Base-by-base conservation (phyloP, 2,113 vertebrate genomes). In the Sylvilagus bachmani region DNA sequence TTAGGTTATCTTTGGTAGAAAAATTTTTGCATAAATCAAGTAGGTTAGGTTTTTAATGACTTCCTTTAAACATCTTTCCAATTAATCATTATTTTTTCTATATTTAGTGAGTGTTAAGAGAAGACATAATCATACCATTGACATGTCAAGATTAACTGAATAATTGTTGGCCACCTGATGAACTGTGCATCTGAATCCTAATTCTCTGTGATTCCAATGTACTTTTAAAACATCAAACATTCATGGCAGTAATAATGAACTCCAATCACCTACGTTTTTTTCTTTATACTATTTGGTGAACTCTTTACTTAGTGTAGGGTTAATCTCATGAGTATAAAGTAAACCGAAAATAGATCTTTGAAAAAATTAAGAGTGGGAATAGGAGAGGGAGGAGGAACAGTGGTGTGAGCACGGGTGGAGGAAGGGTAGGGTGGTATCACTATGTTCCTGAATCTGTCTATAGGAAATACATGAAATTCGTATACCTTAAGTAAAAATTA, bases 81-180 rank as follows among this genome's bases (percentile, higher is more conserved):
- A 87, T 77, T 71, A 87, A 77, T 67, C 25, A 79, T 70, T 94
- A 91, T 58, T 66, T 83, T 92, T 87, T 25, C 69, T 95, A 27
- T 67, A 90, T 74, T 55, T 93, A 82, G 80, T 71, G 70, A 75
- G 1, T 58, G 31, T 55, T 66, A 90, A 94, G 29, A 67, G 17
- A 94, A 90, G 22, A 85, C 4, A 62, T n/a, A 69, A 9, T 69
- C 74, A 55, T 29, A 86, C 14, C 49, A 86, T 0, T 88, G 64
- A 89, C 94, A 89, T 24, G 24, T 91, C 62, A 74, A 62, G 3
- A 78, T 66, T 88, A 75, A 55, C 38, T 90, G 74, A 85, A 73
- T 89, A 82, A 91, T 10, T 71, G 55, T 21, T 93, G 33, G 24
- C 3, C 11, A 89, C 17, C 6, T 89, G n/a, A 53, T 67, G 19